Evolutionary conservation across 2,113 vertebrate genomes (phyloP).

Genomic region (Grammomys dolichurus): DNA sequence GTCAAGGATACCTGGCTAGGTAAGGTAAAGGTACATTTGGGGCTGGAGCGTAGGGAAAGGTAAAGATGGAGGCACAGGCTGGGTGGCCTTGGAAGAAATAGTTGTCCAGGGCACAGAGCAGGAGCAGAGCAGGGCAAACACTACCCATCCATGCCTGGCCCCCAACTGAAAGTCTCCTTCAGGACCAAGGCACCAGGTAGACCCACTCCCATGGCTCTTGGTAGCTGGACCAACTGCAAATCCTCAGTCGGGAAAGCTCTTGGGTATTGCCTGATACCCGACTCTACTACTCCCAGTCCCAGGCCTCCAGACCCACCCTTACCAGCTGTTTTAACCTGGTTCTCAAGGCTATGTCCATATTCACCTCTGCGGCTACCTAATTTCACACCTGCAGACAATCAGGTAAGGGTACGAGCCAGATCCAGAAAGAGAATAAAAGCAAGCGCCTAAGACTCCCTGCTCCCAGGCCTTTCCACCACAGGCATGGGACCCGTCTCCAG

Average conservation of each 20-base stretch:
- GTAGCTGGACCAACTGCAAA: neutral
- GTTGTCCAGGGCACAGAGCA: neutral
- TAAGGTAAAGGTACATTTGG: accelerated
- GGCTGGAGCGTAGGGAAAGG: neutral
- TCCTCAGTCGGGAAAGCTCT: accelerated
- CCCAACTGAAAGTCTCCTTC: too few relatives aligned
- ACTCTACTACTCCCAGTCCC: neutral
- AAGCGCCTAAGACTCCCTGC: neutral
- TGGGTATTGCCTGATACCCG: neutral
- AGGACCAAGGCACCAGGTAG: neutral
- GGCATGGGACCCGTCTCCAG: neutral
- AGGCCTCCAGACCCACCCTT: neutral
- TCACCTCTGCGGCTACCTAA: neutral
- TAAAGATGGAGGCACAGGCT: neutral
- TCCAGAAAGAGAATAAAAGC: neutral
- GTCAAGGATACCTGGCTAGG: neutral
- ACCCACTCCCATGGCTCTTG: neutral
- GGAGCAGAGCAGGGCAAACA: too few relatives aligned
- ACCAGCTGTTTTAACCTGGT: neutral
- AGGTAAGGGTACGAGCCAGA: too few relatives aligned
- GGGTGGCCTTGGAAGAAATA: accelerated
- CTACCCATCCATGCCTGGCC: accelerated
- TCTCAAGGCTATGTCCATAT: accelerated
- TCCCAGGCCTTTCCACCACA: neutral
- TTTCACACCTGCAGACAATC: neutral